Evolutionary conservation across 2,113 vertebrate species (phyloP), one percentile per base, ranked within the genome.

Genomic region (Podarcis muralis): DNA sequence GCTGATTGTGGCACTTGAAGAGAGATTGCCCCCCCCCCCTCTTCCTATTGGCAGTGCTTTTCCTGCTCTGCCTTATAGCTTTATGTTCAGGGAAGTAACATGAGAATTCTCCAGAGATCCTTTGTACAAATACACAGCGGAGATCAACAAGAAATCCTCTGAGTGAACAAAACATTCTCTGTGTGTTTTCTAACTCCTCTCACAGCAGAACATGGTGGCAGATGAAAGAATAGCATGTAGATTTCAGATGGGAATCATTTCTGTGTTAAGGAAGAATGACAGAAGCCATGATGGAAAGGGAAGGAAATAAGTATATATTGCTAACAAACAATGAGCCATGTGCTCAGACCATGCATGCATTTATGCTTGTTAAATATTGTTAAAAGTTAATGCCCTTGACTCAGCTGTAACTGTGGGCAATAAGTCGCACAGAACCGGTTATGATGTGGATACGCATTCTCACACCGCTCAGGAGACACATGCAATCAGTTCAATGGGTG

Each of bases 81-180:
- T 83, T 90, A 88, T 82, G 83, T 91, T 94, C 88, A 93, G 87
- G 92, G 93, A 92, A 91, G 91, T 91, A 95, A 94, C 81, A 80
- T 1, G 87, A 95, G 94, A 96, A 97, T 92, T 86, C 92, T 88
- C 93, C 37, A 0, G 92, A 79, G 87, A 91, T 43, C 83, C 92
- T 92, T 89, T 86, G 87, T 90, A 93, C 92, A 95, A 94, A 95
- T 93, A 96, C 82, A 90, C 91, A 90, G 91, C 25, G 94, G 95
- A 96, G 92, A 93, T 94, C 90, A 96, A 94, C 89, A 95, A 93
- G 92, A 93, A 95, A 88, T 89, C 89, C 87, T 95, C 83, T 0
- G 2, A 94, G 90, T 77, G 91, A 96, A 94, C 91, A 93, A 92
- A 94, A 93, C 92, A 94, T 90, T 93, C 85, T 81, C 74, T 93